Evolutionary conservation across 2,113 vertebrate species (phyloP).

Genomic region (Mionectes macconnelli): DNA sequence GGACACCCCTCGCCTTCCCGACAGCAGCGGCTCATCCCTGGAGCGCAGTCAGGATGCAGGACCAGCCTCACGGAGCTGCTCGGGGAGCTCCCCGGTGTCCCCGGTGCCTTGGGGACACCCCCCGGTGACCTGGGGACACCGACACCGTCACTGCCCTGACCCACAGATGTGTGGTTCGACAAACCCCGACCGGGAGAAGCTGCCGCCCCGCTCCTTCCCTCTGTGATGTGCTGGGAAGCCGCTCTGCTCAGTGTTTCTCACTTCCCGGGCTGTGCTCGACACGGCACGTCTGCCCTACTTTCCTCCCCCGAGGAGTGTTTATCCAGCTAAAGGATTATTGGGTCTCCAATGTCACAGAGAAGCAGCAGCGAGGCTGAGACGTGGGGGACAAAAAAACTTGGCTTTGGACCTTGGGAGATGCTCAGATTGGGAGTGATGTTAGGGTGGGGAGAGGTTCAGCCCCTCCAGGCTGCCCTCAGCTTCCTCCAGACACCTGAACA

Average conservation of each 20-base stretch:
- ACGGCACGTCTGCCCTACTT: neutral
- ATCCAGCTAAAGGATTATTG: neutral
- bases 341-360: neutral
- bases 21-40: rapidly evolving
- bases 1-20: neutral
- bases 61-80: rapidly evolving
- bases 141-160: rapidly evolving
- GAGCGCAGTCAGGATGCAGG: rapidly evolving
- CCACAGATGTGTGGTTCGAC: neutral
- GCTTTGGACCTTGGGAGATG: neutral
- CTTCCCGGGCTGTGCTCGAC: neutral
- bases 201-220: rapidly evolving
- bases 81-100: rapidly evolving
- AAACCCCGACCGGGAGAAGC: rapidly evolving
- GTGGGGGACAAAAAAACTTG: neutral
- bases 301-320: neutral
- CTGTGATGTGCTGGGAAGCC: neutral
- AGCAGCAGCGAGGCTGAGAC: neutral
- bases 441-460: neutral
- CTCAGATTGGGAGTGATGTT: rapidly evolving
- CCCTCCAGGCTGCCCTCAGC: neutral
- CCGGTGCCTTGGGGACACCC: too few species aligned
- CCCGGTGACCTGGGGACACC: rapidly evolving
- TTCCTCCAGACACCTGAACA: too few species aligned
- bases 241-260: neutral